Evolutionary conservation across 2,797 vertebrate species (phyloP), one percentile per base, ranked within the genome.

Genomic region (Enteromius viviparus): DNA sequence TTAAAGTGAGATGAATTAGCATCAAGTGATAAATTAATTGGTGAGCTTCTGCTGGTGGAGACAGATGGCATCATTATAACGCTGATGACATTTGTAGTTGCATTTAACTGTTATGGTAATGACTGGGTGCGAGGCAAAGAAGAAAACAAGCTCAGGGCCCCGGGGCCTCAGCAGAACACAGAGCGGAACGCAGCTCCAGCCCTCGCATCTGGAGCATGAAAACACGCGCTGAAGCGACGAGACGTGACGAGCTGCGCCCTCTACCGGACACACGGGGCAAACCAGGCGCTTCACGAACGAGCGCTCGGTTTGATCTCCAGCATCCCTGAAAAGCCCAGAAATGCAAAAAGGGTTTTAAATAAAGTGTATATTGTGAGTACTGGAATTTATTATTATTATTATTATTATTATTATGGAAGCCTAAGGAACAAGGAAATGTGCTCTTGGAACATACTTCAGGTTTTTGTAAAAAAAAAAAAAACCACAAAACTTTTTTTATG

Each of bases 31-130:
- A 69, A 78, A 85, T 85, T 85, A 75, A 88, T 88, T 88, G 83
- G 60, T 60, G 76, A 62, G 62, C 53, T 21, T 80, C 81, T 80
- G 75, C 65, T 78, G 72, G 32, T 29, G 78, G 76, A 84, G 85
- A 86, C 87, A 81, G 69, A 85, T 76, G 84, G 58, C 75, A 74
- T 68, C 81, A 66, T 87, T 84, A 82, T 29, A 68, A 53, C 64
- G 64, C 81, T 85, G 85, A 84, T 83, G 87, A 85, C 80, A 84
- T 88, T 86, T 86, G 82, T 86, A 81, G 82, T 78, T 85, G 81
- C 55, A 77, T 85, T 77, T 80, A 88, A 84, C 84, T 78, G 79
- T 85, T 88, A 80, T 83, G 81, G 82, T 87, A 84, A 88, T 87
- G 85, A 84, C 60, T 75, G 74, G 80, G 75, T 83, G 71, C 66